Evolutionary conservation across 2,797 vertebrate species (phyloP), one percentile per base, ranked within the genome.

Genomic region (Cyclura pinguis): DNA sequence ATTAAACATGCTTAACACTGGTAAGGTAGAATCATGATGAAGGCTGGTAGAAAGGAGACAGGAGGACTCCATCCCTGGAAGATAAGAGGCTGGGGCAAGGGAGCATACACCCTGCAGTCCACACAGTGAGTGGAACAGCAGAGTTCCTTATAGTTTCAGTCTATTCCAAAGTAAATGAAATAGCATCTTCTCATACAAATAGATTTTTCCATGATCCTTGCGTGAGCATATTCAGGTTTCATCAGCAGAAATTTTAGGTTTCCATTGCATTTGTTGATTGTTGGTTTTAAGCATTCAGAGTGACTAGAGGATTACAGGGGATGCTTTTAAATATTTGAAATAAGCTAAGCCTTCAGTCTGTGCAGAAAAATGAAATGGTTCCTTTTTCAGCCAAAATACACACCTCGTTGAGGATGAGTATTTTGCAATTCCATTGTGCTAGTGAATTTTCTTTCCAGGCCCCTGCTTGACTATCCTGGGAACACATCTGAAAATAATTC

Each of bases 221-320:
- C 42, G 47, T 64, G 52, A 81, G 18, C 74, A 84, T 84, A 59
- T 73, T 69, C 35, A 93, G 73, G 64, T 94, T 94, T 95, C 35
- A 85, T 88, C 1, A 1, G 0, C 86, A 35, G 57, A 91, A 62
- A 80, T 83, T 84, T 29, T 89, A 42, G 88, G 38, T 94, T 94
- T 89, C 87, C 87, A 91, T 85, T 27, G 90, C 92, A 22, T 85
- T 73, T 82, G 57, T 93, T 95, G 69, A 72, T 29, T 85, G 57
- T 84, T 38, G 50, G 42, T 91, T 96, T 92, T 85, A 67, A 32
- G 57, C 84, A 94, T 96, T 93, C 92, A 93, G 86, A 93, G 93
- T 94, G 88, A 94, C 94, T 84, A 59, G 81, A 92, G 90, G 92
- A 96, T 96, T 96, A 95, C 76, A 89, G 73, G 95, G 50, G 59